phyloP scores from a whole-genome alignment of 1,140 invertebrate species.

The Ceratosolen fusciceps region DNA sequence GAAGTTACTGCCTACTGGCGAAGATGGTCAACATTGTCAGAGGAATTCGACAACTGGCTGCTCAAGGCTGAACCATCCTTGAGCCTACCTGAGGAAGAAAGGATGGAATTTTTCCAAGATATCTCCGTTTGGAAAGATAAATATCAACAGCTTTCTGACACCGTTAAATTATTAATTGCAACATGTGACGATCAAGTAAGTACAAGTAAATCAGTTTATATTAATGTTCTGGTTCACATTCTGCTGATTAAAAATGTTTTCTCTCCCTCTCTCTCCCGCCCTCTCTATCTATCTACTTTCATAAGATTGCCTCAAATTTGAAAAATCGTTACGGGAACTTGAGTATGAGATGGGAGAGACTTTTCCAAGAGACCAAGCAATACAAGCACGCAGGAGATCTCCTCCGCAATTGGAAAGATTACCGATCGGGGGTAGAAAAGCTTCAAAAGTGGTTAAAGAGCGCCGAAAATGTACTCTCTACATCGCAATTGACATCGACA shows the following conservation, averaged over 20 bases:
- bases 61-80: constrained; percentile 83
- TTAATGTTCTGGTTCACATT: too few species aligned
- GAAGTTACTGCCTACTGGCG: constrained; percentile 92
- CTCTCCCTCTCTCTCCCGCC: too few species aligned
- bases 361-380: constrained; percentile 86
- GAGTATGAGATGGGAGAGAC: constrained; percentile 83
- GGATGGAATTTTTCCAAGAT: constrained; percentile 91
- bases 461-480: constrained; percentile 80
- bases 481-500: constrained; percentile 80
- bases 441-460: constrained; percentile 85
- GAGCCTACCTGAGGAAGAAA: constrained; percentile 84
- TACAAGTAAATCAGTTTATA: too few species aligned
- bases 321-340: constrained; percentile 82
- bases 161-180: constrained; percentile 89
- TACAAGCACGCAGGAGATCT: constrained; percentile 92
- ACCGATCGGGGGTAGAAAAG: constrained; percentile 81
- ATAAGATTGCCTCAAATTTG: constrained; percentile 81
- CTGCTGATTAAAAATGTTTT: too few species aligned
- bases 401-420: constrained; percentile 84
- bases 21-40: constrained; percentile 81
- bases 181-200: constrained; percentile 80
- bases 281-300: too few species aligned
- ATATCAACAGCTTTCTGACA: constrained; percentile 85
- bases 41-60: constrained; percentile 87
- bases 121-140: constrained; percentile 91